Conservation (phyloP, 2,888 invertebrate species). For the Tipula unca region DNA sequence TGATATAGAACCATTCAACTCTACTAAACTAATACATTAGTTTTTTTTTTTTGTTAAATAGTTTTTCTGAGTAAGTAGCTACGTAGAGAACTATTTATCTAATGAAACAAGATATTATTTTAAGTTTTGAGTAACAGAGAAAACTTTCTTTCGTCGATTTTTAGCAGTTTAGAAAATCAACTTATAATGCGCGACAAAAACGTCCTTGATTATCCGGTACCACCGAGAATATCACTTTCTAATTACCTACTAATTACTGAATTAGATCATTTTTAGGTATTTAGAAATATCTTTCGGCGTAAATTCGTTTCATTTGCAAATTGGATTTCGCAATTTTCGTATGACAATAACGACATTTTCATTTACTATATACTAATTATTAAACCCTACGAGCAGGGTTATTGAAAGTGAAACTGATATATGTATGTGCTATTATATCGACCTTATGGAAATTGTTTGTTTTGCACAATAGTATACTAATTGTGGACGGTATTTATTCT, state of each 20-base stretch:
- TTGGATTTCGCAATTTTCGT: neutral
- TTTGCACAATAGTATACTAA: neutral
- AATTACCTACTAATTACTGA: too few species aligned
- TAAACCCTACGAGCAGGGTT: neutral
- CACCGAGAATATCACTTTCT: neutral
- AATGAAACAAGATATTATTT: neutral
- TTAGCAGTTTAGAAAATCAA: neutral
- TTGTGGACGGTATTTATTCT: neutral
- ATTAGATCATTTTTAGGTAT: too few species aligned
- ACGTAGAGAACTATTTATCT: neutral
- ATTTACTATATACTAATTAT: neutral
- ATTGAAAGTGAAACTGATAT: neutral
- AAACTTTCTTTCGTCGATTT: neutral
- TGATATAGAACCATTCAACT: constrained; percentile 37
- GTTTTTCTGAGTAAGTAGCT: neutral
- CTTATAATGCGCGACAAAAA: neutral
- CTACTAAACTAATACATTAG: constrained; percentile 24
- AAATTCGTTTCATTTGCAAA: neutral
- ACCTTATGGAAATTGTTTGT: neutral
- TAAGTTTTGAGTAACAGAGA: neutral
- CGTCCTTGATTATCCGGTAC: neutral
- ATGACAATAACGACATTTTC: too few species aligned
- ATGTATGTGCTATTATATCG: neutral
- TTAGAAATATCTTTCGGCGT: too few species aligned
- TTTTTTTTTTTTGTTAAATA: neutral